A percentile compares a stretch with the other conserved stretches of the same genome.
These are phyloP conservation scores for Drosophila formosana DNA, from an alignment of 2,888 invertebrate genomes.

Conservation along the genomic window DNA sequence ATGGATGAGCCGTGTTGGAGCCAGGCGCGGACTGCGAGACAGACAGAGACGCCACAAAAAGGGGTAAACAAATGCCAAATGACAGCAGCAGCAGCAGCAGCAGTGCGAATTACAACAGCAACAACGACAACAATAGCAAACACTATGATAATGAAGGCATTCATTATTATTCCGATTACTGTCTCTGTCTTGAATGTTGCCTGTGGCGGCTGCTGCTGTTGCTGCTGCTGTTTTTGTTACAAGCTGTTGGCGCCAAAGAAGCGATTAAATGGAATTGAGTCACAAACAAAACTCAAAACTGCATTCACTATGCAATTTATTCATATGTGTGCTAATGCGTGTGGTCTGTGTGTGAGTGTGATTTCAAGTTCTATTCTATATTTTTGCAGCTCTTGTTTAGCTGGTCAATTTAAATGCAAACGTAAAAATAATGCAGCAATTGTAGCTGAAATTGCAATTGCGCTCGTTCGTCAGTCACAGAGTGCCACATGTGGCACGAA, in stretches of 20 bases:
- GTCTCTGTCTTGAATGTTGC: constrained; percentile 40
- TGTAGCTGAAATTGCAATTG: constrained; percentile 71
- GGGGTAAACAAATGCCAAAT: constrained; percentile 61
- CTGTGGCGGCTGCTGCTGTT: constrained; percentile 32
- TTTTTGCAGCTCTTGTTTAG: constrained; percentile 15
- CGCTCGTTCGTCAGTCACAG: constrained; percentile 42
- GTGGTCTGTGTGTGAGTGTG: constrained; percentile 6
- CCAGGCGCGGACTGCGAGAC: constrained; percentile 16
- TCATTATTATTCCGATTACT: constrained; percentile 77
- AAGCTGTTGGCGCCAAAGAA: constrained; percentile 77
- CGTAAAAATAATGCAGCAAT: constrained; percentile 66
- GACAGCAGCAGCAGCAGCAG: constrained; percentile 30
- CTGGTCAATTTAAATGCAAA: constrained; percentile 62
- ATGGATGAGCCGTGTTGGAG: constrained; percentile 9
- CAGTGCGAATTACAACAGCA: constrained; percentile 15
- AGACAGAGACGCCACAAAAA: constrained; percentile 47
- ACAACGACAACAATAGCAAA: constrained; percentile 44
- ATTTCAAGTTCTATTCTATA: constrained; percentile 37
- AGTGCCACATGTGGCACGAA: constrained; percentile 59
- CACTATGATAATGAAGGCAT: constrained; percentile 76
- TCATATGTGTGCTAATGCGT: constrained; percentile 36
- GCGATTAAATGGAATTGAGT: constrained; percentile 82
- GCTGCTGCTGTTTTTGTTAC: constrained; percentile 31
- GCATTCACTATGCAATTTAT: constrained; percentile 53
- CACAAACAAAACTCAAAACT: constrained; percentile 72